phyloP scores from a whole-genome alignment of 2,888 invertebrate species.

The Mythimna vitellina region DNA sequence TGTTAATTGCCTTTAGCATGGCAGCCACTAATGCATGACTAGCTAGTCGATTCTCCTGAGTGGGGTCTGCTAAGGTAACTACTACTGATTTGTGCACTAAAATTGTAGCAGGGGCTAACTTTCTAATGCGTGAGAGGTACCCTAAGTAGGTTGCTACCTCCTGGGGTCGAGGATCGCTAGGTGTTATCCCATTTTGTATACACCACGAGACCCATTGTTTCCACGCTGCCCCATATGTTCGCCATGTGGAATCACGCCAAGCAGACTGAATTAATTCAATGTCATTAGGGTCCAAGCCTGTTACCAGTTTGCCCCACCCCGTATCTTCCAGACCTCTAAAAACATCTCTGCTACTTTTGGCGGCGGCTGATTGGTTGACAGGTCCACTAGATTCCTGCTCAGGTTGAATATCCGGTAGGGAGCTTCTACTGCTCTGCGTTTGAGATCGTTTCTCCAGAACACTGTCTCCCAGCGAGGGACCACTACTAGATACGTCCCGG shows the following conservation, averaged over 20 bases:
- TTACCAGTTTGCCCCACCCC: slow-evolving; percentile 17
- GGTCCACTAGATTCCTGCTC: slow-evolving; percentile 40
- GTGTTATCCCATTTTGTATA: slow-evolving; percentile 5
- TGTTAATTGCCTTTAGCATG: neutral
- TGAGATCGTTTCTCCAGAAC: too few relatives aligned
- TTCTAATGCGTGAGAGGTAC: slow-evolving; percentile 21
- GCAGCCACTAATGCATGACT: neutral
- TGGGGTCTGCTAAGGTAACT: too few relatives aligned
- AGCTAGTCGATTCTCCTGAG: too few relatives aligned
- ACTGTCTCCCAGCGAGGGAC: too few relatives aligned
- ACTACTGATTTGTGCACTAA: too few relatives aligned
- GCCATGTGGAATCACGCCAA: slow-evolving; percentile 10
- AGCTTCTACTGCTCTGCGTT: neutral
- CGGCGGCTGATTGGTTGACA: slow-evolving; percentile 40
- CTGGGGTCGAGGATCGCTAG: slow-evolving; percentile 45
- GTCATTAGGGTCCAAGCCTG: slow-evolving; percentile 6
- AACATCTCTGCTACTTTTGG: neutral
- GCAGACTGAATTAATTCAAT: slow-evolving; percentile 24
- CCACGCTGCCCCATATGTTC: slow-evolving; percentile 48
- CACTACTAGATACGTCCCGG: slow-evolving; percentile 13
- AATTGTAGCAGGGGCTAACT: neutral
- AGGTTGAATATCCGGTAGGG: slow-evolving; percentile 8
- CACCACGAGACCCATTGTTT: slow-evolving; percentile 41
- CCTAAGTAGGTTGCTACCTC: slow-evolving; percentile 42
- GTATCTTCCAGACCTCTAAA: slow-evolving; percentile 6